A percentile compares a stretch with the other conserved stretches of the same genome.
Evolutionary conservation across 2,888 invertebrate genomes (phyloP).

Genomic region (Pterostichus niger): DNA sequence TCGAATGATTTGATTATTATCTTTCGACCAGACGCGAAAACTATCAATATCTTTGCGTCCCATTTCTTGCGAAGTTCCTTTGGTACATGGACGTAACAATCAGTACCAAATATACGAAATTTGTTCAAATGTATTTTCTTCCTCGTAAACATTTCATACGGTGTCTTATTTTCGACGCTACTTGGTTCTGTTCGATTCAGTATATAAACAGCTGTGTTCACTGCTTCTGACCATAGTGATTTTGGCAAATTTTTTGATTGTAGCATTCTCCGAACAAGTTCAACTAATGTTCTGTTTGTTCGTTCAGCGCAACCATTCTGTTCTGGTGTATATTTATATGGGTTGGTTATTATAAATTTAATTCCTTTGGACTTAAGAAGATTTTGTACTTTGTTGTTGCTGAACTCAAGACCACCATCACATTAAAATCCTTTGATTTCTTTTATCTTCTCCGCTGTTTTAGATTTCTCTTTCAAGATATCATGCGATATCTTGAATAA

Average conservation of each 20-base stretch:
- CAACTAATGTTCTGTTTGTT: neutral
- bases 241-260: slow-evolving; percentile 64
- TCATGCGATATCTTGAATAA: slow-evolving; percentile 69
- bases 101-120: slow-evolving; percentile 68
- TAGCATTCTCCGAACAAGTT: slow-evolving; percentile 59
- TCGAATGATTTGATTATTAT: slow-evolving; percentile 42
- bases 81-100: slow-evolving; percentile 69
- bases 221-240: slow-evolving; percentile 69
- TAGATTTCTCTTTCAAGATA: slow-evolving; percentile 1
- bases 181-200: slow-evolving; percentile 68
- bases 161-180: slow-evolving; percentile 63
- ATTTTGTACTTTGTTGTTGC: slow-evolving; percentile 54
- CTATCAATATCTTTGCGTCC: slow-evolving; percentile 68
- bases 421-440: slow-evolving; percentile 41
- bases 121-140: slow-evolving; percentile 64
- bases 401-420: slow-evolving; percentile 66
- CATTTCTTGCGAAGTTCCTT: slow-evolving; percentile 68
- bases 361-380: neutral
- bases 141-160: slow-evolving; percentile 68
- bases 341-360: neutral
- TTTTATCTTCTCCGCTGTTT: slow-evolving; percentile 37
- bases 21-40: slow-evolving; percentile 59
- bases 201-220: slow-evolving; percentile 68
- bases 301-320: slow-evolving; percentile 20
- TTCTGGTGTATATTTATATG: slow-evolving; percentile 20